These are phyloP conservation scores for Arenaria interpres DNA, from an alignment of 2,113 vertebrate species.

Conservation along the genomic window DNA sequence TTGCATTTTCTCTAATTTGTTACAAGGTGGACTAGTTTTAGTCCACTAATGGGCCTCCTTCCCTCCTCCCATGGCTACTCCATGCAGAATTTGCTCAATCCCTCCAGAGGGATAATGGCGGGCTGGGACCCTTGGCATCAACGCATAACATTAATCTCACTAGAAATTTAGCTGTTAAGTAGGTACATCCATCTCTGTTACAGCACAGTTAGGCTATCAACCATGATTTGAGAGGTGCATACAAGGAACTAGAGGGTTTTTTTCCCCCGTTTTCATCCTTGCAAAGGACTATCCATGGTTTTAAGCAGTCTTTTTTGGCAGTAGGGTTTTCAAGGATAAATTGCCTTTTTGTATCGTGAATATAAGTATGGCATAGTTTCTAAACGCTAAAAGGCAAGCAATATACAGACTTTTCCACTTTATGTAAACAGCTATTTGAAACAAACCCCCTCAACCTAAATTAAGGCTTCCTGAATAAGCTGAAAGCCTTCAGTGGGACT, in stretches of 20 bases:
- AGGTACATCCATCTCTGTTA: background rate
- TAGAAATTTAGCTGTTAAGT: background rate
- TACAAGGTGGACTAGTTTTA: background rate
- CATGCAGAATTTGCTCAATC: background rate
- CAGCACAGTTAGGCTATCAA: background rate
- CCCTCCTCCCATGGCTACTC: background rate
- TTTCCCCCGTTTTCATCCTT: background rate
- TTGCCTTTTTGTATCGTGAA: background rate
- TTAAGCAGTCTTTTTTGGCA: background rate
- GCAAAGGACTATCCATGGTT: background rate
- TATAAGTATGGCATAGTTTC: background rate
- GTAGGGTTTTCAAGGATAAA: background rate
- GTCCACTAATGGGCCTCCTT: background rate
- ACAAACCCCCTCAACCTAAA: constrained; percentile 43
- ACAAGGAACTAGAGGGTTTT: background rate
- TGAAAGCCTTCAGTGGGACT: constrained; percentile 57
- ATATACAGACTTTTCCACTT: background rate
- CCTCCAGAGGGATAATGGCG: background rate
- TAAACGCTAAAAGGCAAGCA: background rate
- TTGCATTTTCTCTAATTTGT: background rate
- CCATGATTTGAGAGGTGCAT: background rate
- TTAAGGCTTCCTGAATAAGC: constrained; percentile 30
- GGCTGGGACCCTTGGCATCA: background rate
- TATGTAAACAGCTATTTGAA: constrained; percentile 15
- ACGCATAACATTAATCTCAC: background rate